These are phyloP conservation scores for Coreoperca whiteheadi DNA, from an alignment of 2,113 vertebrate species.

Conservation along the genomic window DNA sequence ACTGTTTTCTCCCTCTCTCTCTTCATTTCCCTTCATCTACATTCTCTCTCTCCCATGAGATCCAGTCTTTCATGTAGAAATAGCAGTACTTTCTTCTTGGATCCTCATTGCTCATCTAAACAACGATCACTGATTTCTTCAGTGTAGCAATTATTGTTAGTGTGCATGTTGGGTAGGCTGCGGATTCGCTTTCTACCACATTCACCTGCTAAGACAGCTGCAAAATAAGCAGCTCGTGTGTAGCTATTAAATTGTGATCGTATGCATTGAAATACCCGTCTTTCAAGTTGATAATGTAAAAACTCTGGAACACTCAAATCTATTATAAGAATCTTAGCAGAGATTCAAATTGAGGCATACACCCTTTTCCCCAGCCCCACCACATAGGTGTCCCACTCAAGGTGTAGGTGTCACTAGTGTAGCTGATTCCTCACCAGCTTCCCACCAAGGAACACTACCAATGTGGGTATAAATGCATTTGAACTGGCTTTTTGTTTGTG, in stretches of 20 bases:
- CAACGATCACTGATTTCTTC: slow-evolving; percentile 33
- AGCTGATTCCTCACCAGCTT: not conserved
- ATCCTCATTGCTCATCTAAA: slow-evolving; percentile 25
- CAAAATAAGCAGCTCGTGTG: not conserved
- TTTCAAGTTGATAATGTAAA: not conserved
- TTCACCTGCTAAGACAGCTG: not conserved
- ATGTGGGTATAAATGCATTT: not conserved
- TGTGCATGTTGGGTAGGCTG: slow-evolving; percentile 16
- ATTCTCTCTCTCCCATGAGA: slow-evolving; percentile 23
- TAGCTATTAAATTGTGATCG: not conserved
- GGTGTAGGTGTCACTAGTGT: not conserved
- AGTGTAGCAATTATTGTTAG: slow-evolving; percentile 25
- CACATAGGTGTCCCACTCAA: not conserved
- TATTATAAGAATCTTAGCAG: not conserved
- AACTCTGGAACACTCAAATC: not conserved
- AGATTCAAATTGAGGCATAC: not conserved
- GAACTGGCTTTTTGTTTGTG: not conserved
- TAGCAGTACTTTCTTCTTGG: slow-evolving; percentile 1
- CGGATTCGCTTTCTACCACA: not conserved
- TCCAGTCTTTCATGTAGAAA: slow-evolving; percentile 31
- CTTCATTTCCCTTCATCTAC: not conserved
- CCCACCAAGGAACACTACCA: not conserved
- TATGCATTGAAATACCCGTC: not conserved
- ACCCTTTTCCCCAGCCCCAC: not conserved
- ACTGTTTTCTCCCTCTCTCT: slow-evolving; percentile 20